Conservation (phyloP, 1,140 invertebrate genomes). For the Papilio polyxenes region DNA sequence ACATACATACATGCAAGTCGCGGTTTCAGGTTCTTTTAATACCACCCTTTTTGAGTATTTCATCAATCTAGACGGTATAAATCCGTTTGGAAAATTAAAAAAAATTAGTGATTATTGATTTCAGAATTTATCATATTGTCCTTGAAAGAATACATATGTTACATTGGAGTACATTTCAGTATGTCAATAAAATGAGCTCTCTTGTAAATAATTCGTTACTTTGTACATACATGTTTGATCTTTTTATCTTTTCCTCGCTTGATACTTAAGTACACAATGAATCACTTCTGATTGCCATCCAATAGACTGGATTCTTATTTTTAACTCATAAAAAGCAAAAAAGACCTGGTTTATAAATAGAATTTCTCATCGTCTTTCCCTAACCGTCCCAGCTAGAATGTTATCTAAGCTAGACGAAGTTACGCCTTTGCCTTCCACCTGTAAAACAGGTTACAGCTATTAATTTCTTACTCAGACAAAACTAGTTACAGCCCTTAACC, state of each 20-base stretch:
- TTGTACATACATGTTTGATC: not conserved
- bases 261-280: not conserved
- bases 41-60: too few species aligned
- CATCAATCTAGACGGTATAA: too few species aligned
- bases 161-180: not conserved
- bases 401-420: conserved; percentile 18
- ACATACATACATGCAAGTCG: too few species aligned
- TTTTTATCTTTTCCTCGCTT: not conserved
- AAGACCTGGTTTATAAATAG: not conserved
- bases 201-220: not conserved
- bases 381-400: not conserved
- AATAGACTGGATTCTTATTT: conserved; percentile 7
- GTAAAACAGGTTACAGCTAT: not conserved
- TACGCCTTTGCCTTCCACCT: not conserved
- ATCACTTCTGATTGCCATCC: conserved; percentile 3
- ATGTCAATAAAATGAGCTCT: not conserved
- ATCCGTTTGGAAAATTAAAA: not conserved
- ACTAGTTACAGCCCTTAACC: not conserved
- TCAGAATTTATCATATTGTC: too few species aligned
- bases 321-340: not conserved
- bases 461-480: not conserved
- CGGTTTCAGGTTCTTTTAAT: too few species aligned
- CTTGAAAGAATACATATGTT: too few species aligned
- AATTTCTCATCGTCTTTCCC: not conserved
- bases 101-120: not conserved